Evolutionary conservation across 2,888 invertebrate genomes (phyloP).

Genomic region (Xestobium rufovillosum): DNA sequence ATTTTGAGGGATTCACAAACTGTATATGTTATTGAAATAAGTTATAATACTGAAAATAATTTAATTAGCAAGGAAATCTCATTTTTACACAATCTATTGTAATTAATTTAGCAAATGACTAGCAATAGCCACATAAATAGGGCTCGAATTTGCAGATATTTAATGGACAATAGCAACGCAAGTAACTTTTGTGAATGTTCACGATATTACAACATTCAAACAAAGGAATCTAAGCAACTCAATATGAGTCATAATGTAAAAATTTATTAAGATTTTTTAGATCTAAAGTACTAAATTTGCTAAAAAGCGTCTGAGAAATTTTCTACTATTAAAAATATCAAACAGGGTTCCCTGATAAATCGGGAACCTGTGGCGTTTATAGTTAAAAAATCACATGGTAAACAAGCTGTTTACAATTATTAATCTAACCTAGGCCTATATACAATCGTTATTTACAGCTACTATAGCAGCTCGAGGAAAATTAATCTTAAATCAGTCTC

Average conservation of each 20-base stretch:
- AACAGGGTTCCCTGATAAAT: slow-evolving; percentile 21
- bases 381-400: slow-evolving; percentile 29
- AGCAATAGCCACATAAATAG: neutral
- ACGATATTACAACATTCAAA: neutral
- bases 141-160: neutral
- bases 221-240: slow-evolving; percentile 20
- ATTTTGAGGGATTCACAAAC: too few species aligned
- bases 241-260: slow-evolving; percentile 29
- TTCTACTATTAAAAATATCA: slow-evolving; percentile 24
- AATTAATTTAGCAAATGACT: neutral
- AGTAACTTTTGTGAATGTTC: neutral
- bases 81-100: neutral
- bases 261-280: too few species aligned
- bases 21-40: too few species aligned
- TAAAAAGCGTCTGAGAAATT: slow-evolving; percentile 24
- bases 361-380: slow-evolving; percentile 21
- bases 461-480: slow-evolving; percentile 1
- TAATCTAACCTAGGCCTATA: slow-evolving; percentile 18
- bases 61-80: neutral
- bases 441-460: neutral
- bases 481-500: slow-evolving; percentile 35
- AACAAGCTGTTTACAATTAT: slow-evolving; percentile 16
- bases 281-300: slow-evolving; percentile 22
- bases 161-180: neutral
- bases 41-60: slow-evolving; percentile 7